A percentile compares a stretch with the other conserved stretches of the same genome.
Evolutionary conservation across 2,113 vertebrate species (phyloP).

Genomic region (Pogona vitticeps): DNA sequence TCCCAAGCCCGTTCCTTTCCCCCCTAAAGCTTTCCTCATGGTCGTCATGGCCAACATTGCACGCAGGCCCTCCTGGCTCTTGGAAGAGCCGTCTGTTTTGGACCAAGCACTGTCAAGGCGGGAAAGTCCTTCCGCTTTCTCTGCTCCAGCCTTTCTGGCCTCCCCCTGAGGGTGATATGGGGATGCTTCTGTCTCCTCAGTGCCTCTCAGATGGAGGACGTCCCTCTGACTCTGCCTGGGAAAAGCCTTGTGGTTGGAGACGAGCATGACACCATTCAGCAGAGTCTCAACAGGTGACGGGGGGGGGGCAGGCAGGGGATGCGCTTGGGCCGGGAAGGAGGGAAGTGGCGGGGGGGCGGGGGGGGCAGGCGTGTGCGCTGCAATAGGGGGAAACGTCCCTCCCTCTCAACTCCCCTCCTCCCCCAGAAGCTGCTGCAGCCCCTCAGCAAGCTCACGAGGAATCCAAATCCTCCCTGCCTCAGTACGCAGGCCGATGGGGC

Average conservation of each 20-base stretch:
- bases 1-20: no score
- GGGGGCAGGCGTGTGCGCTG: neutral
- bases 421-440: neutral
- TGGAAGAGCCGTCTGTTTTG: no score
- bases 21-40: no score
- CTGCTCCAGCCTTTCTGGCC: neutral
- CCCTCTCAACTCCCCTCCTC: no score
- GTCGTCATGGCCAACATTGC: no score
- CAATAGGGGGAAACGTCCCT: neutral
- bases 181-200: slow-evolving; percentile 43
- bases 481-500: no score
- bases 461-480: no score
- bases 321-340: neutral
- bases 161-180: rapidly evolving
- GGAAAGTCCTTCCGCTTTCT: neutral
- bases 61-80: no score
- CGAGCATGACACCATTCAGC: slow-evolving; percentile 70
- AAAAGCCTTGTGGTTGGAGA: slow-evolving; percentile 54
- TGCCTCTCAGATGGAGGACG: slow-evolving; percentile 50
- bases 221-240: slow-evolving; percentile 36
- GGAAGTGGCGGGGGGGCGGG: no score
- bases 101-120: no score
- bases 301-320: neutral
- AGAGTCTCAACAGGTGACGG: slow-evolving; percentile 74
- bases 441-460: neutral